Conservation (phyloP, 2,113 vertebrate genomes). For the Antigone vipio region DNA sequence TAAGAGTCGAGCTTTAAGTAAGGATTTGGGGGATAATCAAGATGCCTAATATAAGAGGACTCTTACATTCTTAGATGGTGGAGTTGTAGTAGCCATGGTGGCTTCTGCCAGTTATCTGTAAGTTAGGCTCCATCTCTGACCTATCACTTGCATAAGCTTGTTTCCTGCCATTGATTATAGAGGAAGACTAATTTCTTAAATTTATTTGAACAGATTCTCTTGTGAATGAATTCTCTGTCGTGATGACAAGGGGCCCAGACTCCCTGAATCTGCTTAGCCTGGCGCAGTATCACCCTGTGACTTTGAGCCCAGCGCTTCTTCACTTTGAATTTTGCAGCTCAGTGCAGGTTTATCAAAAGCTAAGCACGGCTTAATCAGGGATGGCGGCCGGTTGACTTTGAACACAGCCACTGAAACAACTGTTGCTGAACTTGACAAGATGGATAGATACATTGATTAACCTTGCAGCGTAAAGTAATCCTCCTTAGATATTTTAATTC, state of each 20-base stretch:
- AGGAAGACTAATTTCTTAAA: background rate
- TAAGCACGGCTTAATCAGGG: background rate
- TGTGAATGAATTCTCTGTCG: background rate
- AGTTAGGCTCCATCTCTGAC: background rate
- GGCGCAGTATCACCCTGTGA: background rate
- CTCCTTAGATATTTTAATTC: background rate
- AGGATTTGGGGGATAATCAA: background rate
- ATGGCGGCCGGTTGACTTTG: background rate
- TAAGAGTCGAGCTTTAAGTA: accelerated
- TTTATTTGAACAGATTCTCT: background rate
- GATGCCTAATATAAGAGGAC: background rate
- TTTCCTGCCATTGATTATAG: background rate
- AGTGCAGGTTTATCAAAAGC: slow-evolving; percentile 11
- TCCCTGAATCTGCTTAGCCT: background rate
- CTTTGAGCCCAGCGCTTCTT: slow-evolving; percentile 17
- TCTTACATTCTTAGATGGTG: background rate
- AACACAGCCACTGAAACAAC: background rate
- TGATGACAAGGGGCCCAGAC: background rate
- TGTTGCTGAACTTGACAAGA: slow-evolving; percentile 1
- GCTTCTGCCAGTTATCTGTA: background rate
- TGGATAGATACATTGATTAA: slow-evolving; percentile 48
- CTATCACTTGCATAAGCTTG: background rate
- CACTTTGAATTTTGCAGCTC: slow-evolving; percentile 1
- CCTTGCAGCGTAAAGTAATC: background rate
- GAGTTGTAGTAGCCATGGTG: background rate